These are phyloP conservation scores for Chalcis sispes DNA, from an alignment of 2,888 invertebrate species.

Conservation along the genomic window DNA sequence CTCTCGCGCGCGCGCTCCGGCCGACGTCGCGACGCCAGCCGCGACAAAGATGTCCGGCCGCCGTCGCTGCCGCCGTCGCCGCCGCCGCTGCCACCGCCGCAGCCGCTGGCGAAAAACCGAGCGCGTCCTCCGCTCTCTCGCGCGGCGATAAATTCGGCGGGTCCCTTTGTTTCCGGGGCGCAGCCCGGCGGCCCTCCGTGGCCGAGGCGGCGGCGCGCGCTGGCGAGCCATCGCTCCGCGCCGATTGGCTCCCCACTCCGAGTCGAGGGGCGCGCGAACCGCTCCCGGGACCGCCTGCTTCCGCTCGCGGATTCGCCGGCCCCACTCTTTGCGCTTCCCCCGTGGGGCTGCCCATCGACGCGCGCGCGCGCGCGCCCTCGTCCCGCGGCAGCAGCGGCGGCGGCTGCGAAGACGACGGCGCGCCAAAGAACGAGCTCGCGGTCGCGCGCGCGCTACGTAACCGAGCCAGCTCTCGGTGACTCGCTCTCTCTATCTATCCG, in stretches of 20 bases:
- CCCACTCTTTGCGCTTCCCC: constrained; percentile 13
- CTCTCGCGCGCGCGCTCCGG: neutral
- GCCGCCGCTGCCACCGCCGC: constrained; percentile 41
- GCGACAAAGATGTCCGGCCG: constrained; percentile 7
- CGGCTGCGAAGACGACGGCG: no score
- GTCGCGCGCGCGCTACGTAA: neutral
- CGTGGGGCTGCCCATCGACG: neutral
- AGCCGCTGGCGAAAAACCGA: no score
- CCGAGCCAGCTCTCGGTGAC: neutral
- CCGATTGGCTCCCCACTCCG: constrained; percentile 48
- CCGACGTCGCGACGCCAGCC: constrained; percentile 57
- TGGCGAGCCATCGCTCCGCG: constrained; percentile 47
- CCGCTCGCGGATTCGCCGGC: constrained; percentile 38
- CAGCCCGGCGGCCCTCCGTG: neutral
- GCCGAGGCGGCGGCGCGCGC: neutral
- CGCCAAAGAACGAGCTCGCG: constrained; percentile 13
- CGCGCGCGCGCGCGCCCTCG: constrained; percentile 31
- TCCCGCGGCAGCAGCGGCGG: neutral
- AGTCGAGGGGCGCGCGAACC: neutral
- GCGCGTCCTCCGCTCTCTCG: neutral
- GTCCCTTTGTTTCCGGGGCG: no score
- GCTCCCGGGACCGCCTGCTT: constrained; percentile 46
- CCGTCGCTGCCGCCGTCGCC: constrained; percentile 53
- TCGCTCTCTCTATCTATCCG: constrained; percentile 15
- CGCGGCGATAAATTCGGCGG: no score